phyloP scores from a whole-genome alignment of 2,113 vertebrate genomes.

The Centropus unirufus region DNA sequence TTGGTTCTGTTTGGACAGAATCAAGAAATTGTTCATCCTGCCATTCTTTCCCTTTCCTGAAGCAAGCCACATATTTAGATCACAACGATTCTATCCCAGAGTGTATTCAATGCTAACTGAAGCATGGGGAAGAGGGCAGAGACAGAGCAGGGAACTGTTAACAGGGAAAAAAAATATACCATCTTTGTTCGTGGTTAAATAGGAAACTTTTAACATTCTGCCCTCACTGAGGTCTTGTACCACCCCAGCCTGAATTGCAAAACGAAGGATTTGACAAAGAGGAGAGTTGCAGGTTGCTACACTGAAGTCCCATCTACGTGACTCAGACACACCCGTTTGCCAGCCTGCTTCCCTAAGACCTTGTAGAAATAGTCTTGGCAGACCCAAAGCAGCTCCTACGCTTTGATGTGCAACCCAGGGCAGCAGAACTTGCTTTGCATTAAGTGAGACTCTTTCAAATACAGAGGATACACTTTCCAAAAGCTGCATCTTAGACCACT shows the following conservation, averaged over 20 bases:
- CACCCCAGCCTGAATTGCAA: neutral
- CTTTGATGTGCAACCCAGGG: neutral
- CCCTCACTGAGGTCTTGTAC: neutral
- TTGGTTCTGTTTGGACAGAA: conserved; percentile 11
- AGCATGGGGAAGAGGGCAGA: neutral
- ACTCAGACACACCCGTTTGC: neutral
- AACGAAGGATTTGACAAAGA: neutral
- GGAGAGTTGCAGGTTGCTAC: neutral
- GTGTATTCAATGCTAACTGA: neutral
- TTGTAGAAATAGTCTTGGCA: neutral
- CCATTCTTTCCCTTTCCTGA: neutral
- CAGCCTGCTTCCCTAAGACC: neutral
- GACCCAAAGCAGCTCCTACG: neutral
- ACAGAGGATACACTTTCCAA: neutral
- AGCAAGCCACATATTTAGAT: neutral
- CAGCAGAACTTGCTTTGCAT: neutral
- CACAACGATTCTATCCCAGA: neutral
- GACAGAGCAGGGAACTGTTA: neutral
- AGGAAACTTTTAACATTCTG: neutral
- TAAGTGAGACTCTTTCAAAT: neutral
- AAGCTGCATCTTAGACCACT: neutral
- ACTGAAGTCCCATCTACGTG: neutral
- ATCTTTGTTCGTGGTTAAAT: neutral
- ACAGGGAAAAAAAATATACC: neutral
- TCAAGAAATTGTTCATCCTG: neutral